Evolutionary conservation across 2,113 vertebrate species (phyloP), one percentile per base, ranked within the genome.

Genomic region (Centrocercus urophasianus): DNA sequence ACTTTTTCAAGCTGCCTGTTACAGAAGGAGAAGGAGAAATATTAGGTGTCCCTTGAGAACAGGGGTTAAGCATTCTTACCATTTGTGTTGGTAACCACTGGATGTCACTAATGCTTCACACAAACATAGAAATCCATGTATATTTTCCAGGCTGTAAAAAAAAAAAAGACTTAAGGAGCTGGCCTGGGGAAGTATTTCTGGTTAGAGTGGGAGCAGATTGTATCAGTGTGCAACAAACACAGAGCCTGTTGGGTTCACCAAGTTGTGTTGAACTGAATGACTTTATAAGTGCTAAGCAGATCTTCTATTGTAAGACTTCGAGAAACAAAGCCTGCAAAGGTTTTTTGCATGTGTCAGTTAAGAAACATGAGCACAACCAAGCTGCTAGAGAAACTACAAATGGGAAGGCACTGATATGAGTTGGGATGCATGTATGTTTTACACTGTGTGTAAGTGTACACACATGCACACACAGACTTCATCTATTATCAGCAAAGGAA

Each of bases 21-120:
- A 61, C 34, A 65, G 40, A 92, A 83, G 45, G n/a, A 77, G 10
- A 27, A 66, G 42, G 19, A 76, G 25, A 25, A 52, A 83, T 15
- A 71, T 77, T 18, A 36, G 11, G 12, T 57, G 43, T 66, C 60
- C 43, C 60, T 66, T 40, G 42, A 59, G n/a, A 40, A 8, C 6
- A 85, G 10, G 16, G 50, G 56, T 70, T n/a, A 85, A 1, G 5
- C 18, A 22, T 60, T 94, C 72, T 89, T 91, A 81, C 38, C 79
- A 48, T 89, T 92, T 93, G 70, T 70, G 17, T 13, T 72, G 48
- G 12, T 81, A 86, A 65, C 96, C 96, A 95, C 95, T 93, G 95
- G 95, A 91, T 96, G 96, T 96, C 96, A 93, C 64, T 93, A 52
- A 89, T 40, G 75, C 63, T 60, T 93, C 82, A 86, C 45, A 71